Base-by-base conservation (phyloP, 2,888 invertebrate genomes). In the Zele albiditarsus region DNA sequence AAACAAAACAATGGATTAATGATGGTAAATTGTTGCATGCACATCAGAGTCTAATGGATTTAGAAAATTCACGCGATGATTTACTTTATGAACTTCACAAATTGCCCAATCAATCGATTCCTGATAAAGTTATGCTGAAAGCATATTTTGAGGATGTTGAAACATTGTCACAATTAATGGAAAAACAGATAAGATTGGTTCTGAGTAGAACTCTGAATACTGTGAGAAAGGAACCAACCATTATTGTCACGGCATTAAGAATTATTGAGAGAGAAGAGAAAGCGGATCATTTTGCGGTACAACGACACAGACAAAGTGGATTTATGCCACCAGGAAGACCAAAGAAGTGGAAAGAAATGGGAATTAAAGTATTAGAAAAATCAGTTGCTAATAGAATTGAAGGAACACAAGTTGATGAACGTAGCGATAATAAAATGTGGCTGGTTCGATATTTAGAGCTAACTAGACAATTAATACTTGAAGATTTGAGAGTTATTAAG, bases 261-360 rank as follows among this genome's bases (percentile, higher is more conserved):
- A 98, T 99, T 73, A 97, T 99, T 83, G 99, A 99, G 89, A 91
- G 99, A 72, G 99, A 99, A 89, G 98, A 99, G 86, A 96, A 96
- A 90, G 94, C 96, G 42, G 99, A 99, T 91, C 93, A 94, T 82
- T 95, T 96, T 90, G 96, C 97, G 12, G 84, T 95, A 79, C 94
- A 95, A 88, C 93, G 95, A 87, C 92, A 94, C 82, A 93, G 92
- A 79, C 94, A 94, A 82, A 95, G 95, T 3, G 96, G 96, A 0
- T 99, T 98, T 87, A 91, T 97, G 90, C 97, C 99, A 0, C 98
- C 98, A 0, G 98, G 97, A 0, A 92, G 99, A 49, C 99, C 98
- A 0, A 98, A 99, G 86, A 91, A 91, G 72, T 98, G 98, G 98
- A 93, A 95, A 71, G 91, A 94, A 14, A 96, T 95, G 92, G 95